Evolutionary conservation across 2,888 invertebrate species (phyloP), one percentile per base, ranked within the genome.

Genomic region (Diadegma fenestrale): DNA sequence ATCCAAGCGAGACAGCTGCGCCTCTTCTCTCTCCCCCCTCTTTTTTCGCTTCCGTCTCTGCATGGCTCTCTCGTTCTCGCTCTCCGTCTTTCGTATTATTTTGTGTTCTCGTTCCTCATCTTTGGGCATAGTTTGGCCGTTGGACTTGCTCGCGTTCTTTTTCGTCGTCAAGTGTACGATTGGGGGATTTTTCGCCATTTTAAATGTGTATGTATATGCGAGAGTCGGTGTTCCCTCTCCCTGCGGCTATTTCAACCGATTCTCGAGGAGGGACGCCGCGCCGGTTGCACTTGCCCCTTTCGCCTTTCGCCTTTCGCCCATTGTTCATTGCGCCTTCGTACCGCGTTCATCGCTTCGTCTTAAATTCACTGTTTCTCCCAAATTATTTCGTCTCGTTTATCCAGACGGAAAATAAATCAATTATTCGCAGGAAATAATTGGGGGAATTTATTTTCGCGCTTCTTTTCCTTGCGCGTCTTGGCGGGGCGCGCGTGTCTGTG

Each of bases 281-380:
- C 91, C 91, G 90, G 90, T 89, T 92, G 91, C 91, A 91, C 90
- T 92, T 91, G 92, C 89, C 89, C 88, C 89, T 88, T 84, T 87
- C 87, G 89, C 89, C 90, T n/a, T n/a, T n/a, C n/a, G n/a, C 88
- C 89, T 88, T 84, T 87, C 87, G 89, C 89, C 90, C 91, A 92
- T 92, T 93, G 92, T 91, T 89, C 87, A 87, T 84, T 83, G 84
- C 83, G 87, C 84, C 78, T 78, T 85, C 77, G 78, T 81, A 76
- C 64, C 51, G 76, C 64, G 58, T 51, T 54, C 64, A 68, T 84
- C 84, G 14, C 51, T 33, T 51, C 51, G 6, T 17, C 61, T 51
- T 8, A 30, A 33, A 3, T 41, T 37, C 54, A 0, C 33, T 54
- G 37, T 54, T 54, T 14, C n/a, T n/a, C 33, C 1, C n/a, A n/a